These are phyloP conservation scores for Notodonta dromedarius DNA, from an alignment of 2,888 invertebrate species.

Conservation along the genomic window DNA sequence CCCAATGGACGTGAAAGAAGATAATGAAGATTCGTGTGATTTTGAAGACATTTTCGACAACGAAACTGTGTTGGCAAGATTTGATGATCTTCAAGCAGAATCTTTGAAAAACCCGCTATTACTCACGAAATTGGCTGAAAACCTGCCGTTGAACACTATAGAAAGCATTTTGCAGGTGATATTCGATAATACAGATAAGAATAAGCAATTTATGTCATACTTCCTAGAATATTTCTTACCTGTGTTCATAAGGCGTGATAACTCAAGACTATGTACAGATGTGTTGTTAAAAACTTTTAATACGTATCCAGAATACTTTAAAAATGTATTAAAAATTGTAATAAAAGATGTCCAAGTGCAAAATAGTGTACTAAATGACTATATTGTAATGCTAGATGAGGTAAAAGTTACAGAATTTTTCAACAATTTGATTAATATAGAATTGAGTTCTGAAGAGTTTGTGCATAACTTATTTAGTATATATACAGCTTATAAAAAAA, in stretches of 20 bases:
- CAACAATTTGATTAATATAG: conserved; percentile 35
- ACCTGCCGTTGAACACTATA: conserved; percentile 37
- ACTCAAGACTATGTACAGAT: conserved; percentile 51
- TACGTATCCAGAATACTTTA: conserved; percentile 41
- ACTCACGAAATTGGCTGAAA: conserved; percentile 44
- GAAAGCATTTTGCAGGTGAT: conserved; percentile 54
- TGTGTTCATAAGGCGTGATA: conserved; percentile 47
- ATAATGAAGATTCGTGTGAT: conserved; percentile 15
- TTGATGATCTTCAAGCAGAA: conserved; percentile 45
- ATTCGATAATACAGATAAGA: conserved; percentile 31
- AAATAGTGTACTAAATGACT: conserved; percentile 54
- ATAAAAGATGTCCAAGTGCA: conserved; percentile 51
- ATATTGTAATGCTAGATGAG: conserved; percentile 40
- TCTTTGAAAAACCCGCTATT: conserved; percentile 42
- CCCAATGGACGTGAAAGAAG: conserved; percentile 10
- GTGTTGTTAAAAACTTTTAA: conserved; percentile 50
- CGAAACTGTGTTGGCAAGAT: conserved; percentile 40
- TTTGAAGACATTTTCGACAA: conserved; percentile 45
- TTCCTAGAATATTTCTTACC: conserved; percentile 53
- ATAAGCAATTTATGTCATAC: conserved; percentile 36
- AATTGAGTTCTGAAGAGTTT: conserved; percentile 50
- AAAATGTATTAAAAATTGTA: conserved; percentile 43
- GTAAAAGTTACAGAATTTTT: conserved; percentile 43
- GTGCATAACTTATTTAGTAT: conserved; percentile 53
- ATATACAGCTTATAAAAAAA: conserved; percentile 56